phyloP scores from a whole-genome alignment of 2,888 invertebrate genomes.

The Leptopilina myrica region DNA sequence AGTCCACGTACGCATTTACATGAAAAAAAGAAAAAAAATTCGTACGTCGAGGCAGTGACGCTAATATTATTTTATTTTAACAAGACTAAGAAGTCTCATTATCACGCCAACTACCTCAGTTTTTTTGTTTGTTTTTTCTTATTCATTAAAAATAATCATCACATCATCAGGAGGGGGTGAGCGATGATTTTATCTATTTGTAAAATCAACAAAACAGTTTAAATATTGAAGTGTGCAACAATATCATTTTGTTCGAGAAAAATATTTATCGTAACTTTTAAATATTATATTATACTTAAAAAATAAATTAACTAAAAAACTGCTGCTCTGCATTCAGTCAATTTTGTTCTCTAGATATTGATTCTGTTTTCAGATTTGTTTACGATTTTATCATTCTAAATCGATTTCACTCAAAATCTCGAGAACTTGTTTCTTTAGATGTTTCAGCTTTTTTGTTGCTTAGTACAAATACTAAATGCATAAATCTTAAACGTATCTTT shows the following conservation, averaged over 20 bases:
- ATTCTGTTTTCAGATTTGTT: not conserved
- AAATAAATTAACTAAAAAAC: slow-evolving; percentile 35
- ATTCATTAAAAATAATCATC: slow-evolving; percentile 51
- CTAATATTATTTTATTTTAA: slow-evolving; percentile 50
- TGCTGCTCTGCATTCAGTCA: slow-evolving; percentile 34
- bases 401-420: not conserved
- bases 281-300: slow-evolving; percentile 25
- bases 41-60: slow-evolving; percentile 61
- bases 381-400: not conserved
- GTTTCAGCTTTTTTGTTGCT: not conserved
- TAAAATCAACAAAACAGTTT: slow-evolving; percentile 1
- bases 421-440: slow-evolving; percentile 12
- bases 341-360: not conserved
- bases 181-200: slow-evolving; percentile 7
- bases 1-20: slow-evolving; percentile 27
- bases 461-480: slow-evolving; percentile 36
- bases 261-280: slow-evolving; percentile 5
- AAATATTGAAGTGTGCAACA: slow-evolving; percentile 9
- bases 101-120: slow-evolving; percentile 51
- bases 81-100: slow-evolving; percentile 56
- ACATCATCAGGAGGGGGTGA: slow-evolving; percentile 12
- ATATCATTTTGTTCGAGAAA: slow-evolving; percentile 32
- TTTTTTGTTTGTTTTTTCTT: not conserved
- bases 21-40: not conserved
- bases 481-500: slow-evolving; percentile 20